These are phyloP conservation scores for Microcebus tavaratra DNA, from an alignment of 2,113 vertebrate species.

Conservation along the genomic window DNA sequence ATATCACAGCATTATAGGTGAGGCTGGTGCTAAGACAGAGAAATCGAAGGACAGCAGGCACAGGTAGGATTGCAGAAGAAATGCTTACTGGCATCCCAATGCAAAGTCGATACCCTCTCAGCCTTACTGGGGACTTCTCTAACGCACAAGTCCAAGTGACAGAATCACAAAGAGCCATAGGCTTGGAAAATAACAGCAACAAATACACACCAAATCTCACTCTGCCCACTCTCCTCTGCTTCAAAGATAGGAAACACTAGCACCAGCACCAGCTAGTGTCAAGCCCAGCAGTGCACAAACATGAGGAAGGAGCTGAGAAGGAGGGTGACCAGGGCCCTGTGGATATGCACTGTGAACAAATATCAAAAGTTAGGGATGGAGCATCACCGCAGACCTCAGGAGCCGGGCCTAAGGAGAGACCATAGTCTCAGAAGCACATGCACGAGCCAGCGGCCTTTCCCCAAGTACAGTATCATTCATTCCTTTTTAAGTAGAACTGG, in stretches of 20 bases:
- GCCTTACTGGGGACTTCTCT: neutral
- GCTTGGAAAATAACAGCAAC: neutral
- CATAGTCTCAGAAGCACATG: neutral
- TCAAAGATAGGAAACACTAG: neutral
- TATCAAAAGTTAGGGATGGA: neutral
- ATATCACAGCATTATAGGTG: neutral
- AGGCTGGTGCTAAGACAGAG: neutral
- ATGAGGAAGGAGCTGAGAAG: neutral
- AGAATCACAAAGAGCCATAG: neutral
- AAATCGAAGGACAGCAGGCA: neutral
- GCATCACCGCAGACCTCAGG: neutral
- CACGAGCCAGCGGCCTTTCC: neutral
- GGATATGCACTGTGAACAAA: neutral
- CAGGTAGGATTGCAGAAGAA: neutral
- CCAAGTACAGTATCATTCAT: neutral
- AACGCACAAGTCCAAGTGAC: neutral
- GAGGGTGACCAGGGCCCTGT: accelerated
- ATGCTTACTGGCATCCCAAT: neutral
- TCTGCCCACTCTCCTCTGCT: neutral
- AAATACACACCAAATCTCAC: neutral
- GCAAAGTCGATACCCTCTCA: neutral
- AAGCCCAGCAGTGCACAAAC: neutral
- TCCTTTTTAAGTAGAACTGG: neutral
- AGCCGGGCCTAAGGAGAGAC: neutral
- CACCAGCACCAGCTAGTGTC: neutral